Conservation (phyloP, 2,797 vertebrate species). For the Lutjanus campechanus region DNA sequence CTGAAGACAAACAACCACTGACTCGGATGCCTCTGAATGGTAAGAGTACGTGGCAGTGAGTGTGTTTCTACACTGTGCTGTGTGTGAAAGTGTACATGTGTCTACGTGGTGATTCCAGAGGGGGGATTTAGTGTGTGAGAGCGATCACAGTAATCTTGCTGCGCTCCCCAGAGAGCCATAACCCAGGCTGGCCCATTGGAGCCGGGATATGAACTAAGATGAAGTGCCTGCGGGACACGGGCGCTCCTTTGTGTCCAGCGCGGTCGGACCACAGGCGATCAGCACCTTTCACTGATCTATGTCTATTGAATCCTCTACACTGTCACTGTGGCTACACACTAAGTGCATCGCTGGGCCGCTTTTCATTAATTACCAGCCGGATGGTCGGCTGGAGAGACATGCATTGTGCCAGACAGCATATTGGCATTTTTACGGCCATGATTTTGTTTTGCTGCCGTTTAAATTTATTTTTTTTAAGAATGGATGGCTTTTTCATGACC, state of each 20-base stretch:
- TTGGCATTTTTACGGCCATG: conserved; percentile 86
- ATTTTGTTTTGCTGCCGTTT: conserved; percentile 85
- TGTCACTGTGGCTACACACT: conserved; percentile 65
- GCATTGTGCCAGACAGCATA: conserved; percentile 70
- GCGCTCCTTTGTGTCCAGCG: conserved; percentile 77
- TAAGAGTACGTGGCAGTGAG: conserved; percentile 54
- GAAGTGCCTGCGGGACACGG: conserved; percentile 72
- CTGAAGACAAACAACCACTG: conserved; percentile 82
- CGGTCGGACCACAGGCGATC: conserved; percentile 64
- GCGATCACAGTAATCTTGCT: conserved; percentile 72
- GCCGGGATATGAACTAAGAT: conserved; percentile 79
- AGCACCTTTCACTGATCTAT: conserved; percentile 81
- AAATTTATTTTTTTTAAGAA: conserved; percentile 75
- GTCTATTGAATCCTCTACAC: conserved; percentile 78
- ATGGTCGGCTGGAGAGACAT: conserved; percentile 69
- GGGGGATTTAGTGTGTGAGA: conserved; percentile 47
- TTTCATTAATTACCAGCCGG: conserved; percentile 82
- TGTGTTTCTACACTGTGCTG: conserved; percentile 1
- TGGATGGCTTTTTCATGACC: conserved; percentile 66
- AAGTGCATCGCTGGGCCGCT: conserved; percentile 54
- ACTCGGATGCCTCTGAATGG: conserved; percentile 68
- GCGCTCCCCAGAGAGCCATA: conserved; percentile 75
- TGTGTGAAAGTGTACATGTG: conserved; percentile 13
- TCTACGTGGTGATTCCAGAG: conserved; percentile 32
- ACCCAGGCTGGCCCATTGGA: conserved; percentile 60